phyloP scores from a whole-genome alignment of 2,888 invertebrate genomes.

The Cepaea hortensis region DNA sequence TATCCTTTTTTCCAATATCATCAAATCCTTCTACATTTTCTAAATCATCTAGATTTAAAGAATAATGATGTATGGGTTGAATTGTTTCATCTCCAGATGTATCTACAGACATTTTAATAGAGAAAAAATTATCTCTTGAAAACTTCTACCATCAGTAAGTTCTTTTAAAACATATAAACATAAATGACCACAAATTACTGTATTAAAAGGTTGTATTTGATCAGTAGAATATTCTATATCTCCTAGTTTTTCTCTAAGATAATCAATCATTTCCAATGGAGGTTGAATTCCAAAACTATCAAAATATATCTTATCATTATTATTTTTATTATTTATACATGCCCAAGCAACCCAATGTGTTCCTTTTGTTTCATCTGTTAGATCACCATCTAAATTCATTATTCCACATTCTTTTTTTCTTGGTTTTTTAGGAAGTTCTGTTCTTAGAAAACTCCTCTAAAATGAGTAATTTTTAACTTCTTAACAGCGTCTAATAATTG shows the following conservation, averaged over 20 bases:
- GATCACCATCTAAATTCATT: conserved; percentile 22
- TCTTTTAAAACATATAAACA: background rate
- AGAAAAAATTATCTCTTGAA: too few species aligned
- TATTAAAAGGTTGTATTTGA: background rate
- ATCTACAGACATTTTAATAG: too few species aligned
- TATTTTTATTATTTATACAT: background rate
- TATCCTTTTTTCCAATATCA: too few species aligned
- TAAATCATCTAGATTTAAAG: too few species aligned
- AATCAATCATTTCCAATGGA: background rate
- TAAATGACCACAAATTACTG: conserved; percentile 16
- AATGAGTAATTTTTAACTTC: conserved; percentile 9
- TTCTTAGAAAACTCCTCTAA: conserved; percentile 20
- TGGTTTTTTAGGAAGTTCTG: conserved; percentile 8
- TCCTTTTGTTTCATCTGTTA: conserved; percentile 21
- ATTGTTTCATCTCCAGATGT: too few species aligned
- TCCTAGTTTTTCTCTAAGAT: conserved; percentile 8
- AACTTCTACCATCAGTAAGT: too few species aligned
- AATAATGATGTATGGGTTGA: too few species aligned
- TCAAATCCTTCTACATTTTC: too few species aligned
- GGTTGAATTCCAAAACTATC: background rate
- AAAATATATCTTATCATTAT: background rate
- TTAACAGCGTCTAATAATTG: conserved; percentile 15
- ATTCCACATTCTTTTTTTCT: conserved; percentile 29
- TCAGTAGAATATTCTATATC: background rate
- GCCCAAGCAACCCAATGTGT: conserved; percentile 28